A percentile compares a stretch with the other conserved stretches of the same genome.
Evolutionary conservation across 2,113 vertebrate species (phyloP).

Genomic region (Craseonycteris thonglongyai): DNA sequence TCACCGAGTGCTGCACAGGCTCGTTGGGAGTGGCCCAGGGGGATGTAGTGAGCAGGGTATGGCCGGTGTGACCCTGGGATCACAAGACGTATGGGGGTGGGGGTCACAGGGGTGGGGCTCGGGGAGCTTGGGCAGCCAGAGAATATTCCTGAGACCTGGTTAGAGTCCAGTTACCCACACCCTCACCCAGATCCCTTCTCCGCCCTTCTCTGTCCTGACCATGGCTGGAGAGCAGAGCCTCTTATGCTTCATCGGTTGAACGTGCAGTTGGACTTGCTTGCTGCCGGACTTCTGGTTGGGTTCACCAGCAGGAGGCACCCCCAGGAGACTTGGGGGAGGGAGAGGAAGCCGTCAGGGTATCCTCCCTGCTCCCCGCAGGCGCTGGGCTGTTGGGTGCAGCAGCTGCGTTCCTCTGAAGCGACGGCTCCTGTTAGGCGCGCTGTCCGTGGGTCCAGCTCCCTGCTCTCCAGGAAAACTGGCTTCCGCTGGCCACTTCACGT

Average conservation of each 20-base stretch:
- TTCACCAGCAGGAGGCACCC: neutral
- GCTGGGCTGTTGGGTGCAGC: neutral
- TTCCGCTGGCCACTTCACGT: neutral
- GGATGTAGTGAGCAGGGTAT: neutral
- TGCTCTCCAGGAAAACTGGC: neutral
- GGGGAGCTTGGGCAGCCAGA: neutral
- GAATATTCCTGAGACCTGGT: neutral
- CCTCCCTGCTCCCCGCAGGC: neutral
- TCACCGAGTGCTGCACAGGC: neutral
- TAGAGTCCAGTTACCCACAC: neutral
- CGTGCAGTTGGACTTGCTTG: neutral
- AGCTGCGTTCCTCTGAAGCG: accelerated
- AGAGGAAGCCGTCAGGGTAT: neutral
- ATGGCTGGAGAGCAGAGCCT: neutral
- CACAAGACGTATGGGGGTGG: neutral
- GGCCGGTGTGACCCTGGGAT: neutral
- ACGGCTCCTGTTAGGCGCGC: accelerated
- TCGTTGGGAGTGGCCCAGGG: neutral
- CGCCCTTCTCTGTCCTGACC: neutral
- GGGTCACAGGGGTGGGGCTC: neutral
- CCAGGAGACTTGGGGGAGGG: neutral
- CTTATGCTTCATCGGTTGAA: neutral
- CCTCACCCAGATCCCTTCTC: neutral
- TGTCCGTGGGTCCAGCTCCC: too few relatives aligned
- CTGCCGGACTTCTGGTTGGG: neutral